These are phyloP conservation scores for Papilio xuthus DNA, from an alignment of 1,140 invertebrate species.

Conservation along the genomic window DNA sequence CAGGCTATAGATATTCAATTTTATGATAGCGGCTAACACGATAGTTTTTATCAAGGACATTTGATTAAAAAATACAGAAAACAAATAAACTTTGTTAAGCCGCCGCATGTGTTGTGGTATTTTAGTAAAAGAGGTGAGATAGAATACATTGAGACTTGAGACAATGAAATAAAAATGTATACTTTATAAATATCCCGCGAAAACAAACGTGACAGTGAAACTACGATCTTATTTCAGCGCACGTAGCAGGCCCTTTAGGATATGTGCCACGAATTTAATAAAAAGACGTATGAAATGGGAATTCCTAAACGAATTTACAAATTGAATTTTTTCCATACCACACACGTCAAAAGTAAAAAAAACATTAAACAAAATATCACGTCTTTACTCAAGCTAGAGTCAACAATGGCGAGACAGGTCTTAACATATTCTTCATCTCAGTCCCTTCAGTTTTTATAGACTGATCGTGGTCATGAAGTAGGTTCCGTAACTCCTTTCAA, in stretches of 20 bases:
- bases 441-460: too few relatives aligned
- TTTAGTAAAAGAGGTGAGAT: background rate
- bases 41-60: background rate
- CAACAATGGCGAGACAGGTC: too few relatives aligned
- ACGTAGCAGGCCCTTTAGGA: background rate
- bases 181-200: background rate
- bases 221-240: conserved; percentile 4
- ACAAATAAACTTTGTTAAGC: background rate
- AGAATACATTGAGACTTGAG: background rate
- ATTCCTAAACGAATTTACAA: conserved; percentile 4
- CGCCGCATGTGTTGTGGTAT: background rate
- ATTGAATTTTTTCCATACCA: conserved; percentile 7
- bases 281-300: background rate
- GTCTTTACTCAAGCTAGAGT: too few relatives aligned
- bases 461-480: too few relatives aligned
- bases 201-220: conserved; percentile 14
- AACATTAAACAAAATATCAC: background rate
- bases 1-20: background rate
- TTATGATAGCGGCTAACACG: background rate
- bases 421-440: too few relatives aligned
- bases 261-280: conserved; percentile 23
- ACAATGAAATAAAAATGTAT: background rate
- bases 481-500: too few relatives aligned
- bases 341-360: background rate
- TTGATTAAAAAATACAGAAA: background rate